Conservation (phyloP, 2,113 vertebrate species). For the Crotalus tigris region DNA sequence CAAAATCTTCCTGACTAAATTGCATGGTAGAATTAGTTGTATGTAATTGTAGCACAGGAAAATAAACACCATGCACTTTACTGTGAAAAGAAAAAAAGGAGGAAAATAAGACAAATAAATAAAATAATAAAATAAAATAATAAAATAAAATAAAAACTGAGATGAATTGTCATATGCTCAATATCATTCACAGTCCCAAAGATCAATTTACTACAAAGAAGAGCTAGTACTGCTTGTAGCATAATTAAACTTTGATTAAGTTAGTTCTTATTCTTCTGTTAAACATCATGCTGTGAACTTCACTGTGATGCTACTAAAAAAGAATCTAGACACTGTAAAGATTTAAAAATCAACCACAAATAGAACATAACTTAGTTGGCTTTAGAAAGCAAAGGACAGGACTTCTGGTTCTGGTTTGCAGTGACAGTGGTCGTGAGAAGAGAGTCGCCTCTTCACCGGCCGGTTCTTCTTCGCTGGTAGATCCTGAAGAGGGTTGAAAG, state of each 20-base stretch:
- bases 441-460: too few relatives aligned
- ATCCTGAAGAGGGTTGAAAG: too few relatives aligned
- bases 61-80: background rate
- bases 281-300: background rate
- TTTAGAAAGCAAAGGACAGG: background rate
- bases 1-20: constrained; percentile 79
- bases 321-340: background rate
- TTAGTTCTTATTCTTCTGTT: background rate
- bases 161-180: background rate
- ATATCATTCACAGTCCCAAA: constrained; percentile 11
- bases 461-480: too few relatives aligned
- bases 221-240: background rate
- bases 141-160: background rate
- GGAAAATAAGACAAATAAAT: background rate
- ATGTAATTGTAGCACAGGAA: constrained; percentile 67
- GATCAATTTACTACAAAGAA: background rate
- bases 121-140: background rate
- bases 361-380: background rate
- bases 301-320: background rate
- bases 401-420: too few relatives aligned
- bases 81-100: constrained; percentile 34
- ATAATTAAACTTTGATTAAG: constrained; percentile 9
- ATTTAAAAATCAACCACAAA: background rate
- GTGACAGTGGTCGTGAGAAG: too few relatives aligned
- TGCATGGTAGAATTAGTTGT: constrained; percentile 68